Evolutionary conservation across 2,888 invertebrate species (phyloP).

Genomic region (Lasioglossum vierecki): DNA sequence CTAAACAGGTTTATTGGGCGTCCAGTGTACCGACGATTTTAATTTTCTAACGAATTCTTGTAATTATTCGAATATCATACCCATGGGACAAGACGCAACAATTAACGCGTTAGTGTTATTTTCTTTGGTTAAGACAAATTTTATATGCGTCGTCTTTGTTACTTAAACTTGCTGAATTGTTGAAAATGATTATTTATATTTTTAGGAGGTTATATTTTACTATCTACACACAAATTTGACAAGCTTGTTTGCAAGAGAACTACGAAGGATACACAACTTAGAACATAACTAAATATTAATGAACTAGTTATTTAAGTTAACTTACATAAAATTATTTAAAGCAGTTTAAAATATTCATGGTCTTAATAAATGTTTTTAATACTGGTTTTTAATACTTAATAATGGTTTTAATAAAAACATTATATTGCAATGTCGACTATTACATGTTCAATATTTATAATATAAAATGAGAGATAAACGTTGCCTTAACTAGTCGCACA

Average conservation of each 20-base stretch:
- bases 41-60: conserved; percentile 49
- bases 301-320: too few relatives aligned
- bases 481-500: too few relatives aligned
- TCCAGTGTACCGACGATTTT: conserved; percentile 57
- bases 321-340: too few relatives aligned
- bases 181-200: neutral
- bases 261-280: neutral
- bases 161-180: neutral
- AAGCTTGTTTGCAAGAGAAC: neutral
- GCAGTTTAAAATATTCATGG: too few relatives aligned
- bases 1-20: too few relatives aligned
- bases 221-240: conserved; percentile 27
- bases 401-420: too few relatives aligned
- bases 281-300: too few relatives aligned
- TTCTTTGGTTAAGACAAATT: neutral
- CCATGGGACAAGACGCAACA: conserved; percentile 76
- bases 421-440: too few relatives aligned
- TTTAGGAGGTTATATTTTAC: conserved; percentile 60
- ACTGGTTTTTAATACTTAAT: too few relatives aligned
- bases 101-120: conserved; percentile 68
- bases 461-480: too few relatives aligned
- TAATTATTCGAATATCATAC: conserved; percentile 18
- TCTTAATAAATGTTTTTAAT: too few relatives aligned
- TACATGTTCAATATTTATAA: too few relatives aligned
- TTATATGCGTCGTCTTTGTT: neutral